Conservation (phyloP, 1,140 invertebrate species). For the Amphibalanus amphitrite region DNA sequence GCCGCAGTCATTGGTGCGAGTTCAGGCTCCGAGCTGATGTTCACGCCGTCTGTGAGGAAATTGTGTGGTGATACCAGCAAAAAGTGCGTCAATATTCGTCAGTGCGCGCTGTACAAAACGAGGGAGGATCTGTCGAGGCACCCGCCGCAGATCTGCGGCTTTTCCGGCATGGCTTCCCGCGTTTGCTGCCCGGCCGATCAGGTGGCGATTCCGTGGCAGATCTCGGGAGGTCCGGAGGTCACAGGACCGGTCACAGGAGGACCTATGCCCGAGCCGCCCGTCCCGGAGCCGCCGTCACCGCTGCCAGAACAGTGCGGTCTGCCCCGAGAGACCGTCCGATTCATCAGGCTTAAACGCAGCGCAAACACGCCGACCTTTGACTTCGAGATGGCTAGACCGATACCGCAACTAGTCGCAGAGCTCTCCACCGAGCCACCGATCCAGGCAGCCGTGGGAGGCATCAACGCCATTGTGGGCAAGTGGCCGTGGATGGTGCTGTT, state of each 20-base stretch:
- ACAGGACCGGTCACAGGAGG: no score
- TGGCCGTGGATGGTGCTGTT: constrained; percentile 13
- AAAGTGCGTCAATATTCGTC: background rate
- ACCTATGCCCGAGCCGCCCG: no score
- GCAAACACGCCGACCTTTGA: no score
- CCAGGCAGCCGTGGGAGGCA: constrained; percentile 7
- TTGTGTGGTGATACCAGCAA: no score
- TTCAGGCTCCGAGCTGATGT: no score
- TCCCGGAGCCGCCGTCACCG: no score
- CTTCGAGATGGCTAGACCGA: no score
- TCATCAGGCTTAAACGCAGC: background rate
- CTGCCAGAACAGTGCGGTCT: background rate
- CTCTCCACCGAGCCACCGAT: background rate
- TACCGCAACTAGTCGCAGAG: no score
- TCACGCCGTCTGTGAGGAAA: no score
- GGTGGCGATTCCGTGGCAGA: background rate
- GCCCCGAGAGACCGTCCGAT: background rate
- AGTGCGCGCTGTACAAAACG: background rate
- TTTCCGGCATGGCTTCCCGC: background rate
- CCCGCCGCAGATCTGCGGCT: background rate
- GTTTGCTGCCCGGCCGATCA: background rate
- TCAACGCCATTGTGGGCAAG: constrained; percentile 7
- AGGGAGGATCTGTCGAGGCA: background rate
- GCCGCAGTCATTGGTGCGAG: no score
- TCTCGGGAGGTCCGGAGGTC: no score